Evolutionary conservation across 2,888 invertebrate species (phyloP).

Genomic region (Macrostomum cliftonense): DNA sequence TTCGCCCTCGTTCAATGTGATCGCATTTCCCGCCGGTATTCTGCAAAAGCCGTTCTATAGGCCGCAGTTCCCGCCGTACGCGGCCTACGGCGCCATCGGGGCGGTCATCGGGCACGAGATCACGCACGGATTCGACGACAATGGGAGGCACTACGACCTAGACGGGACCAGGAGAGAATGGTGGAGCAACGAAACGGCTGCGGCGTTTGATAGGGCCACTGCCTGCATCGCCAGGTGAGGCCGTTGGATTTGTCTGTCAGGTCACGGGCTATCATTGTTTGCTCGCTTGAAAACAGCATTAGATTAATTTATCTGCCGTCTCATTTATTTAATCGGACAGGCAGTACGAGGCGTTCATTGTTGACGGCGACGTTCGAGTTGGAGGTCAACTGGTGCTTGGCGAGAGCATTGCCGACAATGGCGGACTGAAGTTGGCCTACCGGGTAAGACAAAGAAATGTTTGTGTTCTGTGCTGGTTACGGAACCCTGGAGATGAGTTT

Average conservation of each 20-base stretch:
- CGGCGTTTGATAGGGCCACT: slow-evolving; percentile 63
- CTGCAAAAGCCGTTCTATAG: slow-evolving; percentile 35
- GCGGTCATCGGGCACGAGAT: slow-evolving; percentile 30
- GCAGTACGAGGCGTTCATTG: too few relatives aligned
- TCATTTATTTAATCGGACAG: too few relatives aligned
- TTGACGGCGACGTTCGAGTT: slow-evolving; percentile 17
- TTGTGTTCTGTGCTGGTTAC: too few relatives aligned
- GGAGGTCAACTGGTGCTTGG: slow-evolving; percentile 31
- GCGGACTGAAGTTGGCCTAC: slow-evolving; percentile 31
- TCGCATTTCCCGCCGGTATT: slow-evolving; percentile 37
- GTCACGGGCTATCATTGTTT: too few relatives aligned
- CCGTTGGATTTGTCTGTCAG: too few relatives aligned
- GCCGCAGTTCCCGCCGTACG: slow-evolving; percentile 24
- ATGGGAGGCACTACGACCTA: slow-evolving; percentile 75
- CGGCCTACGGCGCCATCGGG: slow-evolving; percentile 33
- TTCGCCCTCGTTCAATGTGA: slow-evolving; percentile 66
- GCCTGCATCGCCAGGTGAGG: slow-evolving; percentile 53
- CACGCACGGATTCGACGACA: slow-evolving; percentile 30
- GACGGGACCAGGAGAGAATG: slow-evolving; percentile 83
- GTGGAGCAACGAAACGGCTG: slow-evolving; percentile 87
- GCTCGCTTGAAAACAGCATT: too few relatives aligned
- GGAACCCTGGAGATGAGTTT: too few relatives aligned
- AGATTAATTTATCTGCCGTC: too few relatives aligned
- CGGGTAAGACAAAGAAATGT: slow-evolving; percentile 3
- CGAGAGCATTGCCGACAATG: slow-evolving; percentile 38